phyloP scores from a whole-genome alignment of 1,140 invertebrate genomes.

The Listronotus bonariensis region DNA sequence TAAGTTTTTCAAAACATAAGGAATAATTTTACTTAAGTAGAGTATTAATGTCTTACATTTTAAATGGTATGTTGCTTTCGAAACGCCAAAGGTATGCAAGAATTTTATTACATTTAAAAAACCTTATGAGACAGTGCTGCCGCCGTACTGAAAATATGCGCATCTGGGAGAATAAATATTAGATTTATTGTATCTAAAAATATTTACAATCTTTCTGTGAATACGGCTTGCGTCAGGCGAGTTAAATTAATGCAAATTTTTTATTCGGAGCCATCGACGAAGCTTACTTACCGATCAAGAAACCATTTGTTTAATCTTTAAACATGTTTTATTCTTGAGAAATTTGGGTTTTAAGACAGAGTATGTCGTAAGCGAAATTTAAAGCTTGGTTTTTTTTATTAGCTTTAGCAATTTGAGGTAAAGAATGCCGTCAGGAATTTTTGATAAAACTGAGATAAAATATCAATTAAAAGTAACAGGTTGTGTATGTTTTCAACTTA shows the following conservation, averaged over 20 bases:
- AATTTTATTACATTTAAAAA: slow-evolving; percentile 44
- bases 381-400: too few relatives aligned
- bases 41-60: slow-evolving; percentile 9
- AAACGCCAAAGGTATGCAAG: slow-evolving; percentile 39
- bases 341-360: not conserved
- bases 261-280: slow-evolving; percentile 6
- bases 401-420: too few relatives aligned
- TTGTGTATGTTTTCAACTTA: too few relatives aligned
- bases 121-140: slow-evolving; percentile 46
- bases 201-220: slow-evolving; percentile 52
- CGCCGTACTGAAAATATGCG: slow-evolving; percentile 50
- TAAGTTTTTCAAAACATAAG: too few relatives aligned
- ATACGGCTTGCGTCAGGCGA: slow-evolving; percentile 44
- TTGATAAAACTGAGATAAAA: too few relatives aligned
- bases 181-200: slow-evolving; percentile 54
- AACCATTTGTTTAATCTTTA: too few relatives aligned
- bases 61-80: slow-evolving; percentile 26
- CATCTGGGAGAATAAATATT: slow-evolving; percentile 48
- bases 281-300: too few relatives aligned
- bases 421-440: too few relatives aligned
- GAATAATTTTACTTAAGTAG: not conserved
- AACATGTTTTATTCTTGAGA: not conserved
- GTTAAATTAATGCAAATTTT: slow-evolving; percentile 33
- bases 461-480: too few relatives aligned
- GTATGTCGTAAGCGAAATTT: not conserved